These are phyloP conservation scores for Tetragnatha versicolor DNA, from an alignment of 1,140 invertebrate genomes.

Conservation along the genomic window DNA sequence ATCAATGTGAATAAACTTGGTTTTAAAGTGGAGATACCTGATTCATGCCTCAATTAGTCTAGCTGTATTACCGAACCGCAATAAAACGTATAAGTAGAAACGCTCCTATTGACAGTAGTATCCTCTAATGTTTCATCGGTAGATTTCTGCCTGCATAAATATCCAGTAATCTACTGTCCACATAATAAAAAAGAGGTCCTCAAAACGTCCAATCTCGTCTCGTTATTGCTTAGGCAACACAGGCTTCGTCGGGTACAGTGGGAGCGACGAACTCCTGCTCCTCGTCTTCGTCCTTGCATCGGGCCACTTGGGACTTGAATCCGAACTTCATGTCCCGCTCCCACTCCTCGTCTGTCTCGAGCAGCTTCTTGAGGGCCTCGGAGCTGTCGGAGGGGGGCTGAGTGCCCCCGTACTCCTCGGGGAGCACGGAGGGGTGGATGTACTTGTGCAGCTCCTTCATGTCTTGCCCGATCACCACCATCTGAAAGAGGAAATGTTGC, in stretches of 20 bases:
- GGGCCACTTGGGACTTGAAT: background rate
- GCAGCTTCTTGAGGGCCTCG: slow-evolving; percentile 6
- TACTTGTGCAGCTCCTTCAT: slow-evolving; percentile 47
- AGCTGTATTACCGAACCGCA: too few species aligned
- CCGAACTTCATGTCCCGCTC: slow-evolving; percentile 14
- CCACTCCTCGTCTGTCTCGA: slow-evolving; percentile 27
- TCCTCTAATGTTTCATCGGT: too few species aligned
- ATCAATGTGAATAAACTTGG: too few species aligned
- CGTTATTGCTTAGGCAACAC: background rate
- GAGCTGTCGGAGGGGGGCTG: slow-evolving; percentile 35
- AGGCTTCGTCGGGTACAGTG: slow-evolving; percentile 20
- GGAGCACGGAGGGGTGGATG: slow-evolving; percentile 51
- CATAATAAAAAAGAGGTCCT: background rate
- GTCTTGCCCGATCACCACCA: slow-evolving; percentile 41
- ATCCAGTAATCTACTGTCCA: too few species aligned
- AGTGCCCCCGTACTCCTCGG: slow-evolving; percentile 50
- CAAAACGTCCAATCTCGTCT: background rate
- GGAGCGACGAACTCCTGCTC: background rate
- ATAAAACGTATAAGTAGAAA: too few species aligned
- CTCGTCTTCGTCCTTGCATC: slow-evolving; percentile 25
- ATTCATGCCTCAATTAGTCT: too few species aligned
- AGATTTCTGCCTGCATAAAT: too few species aligned
- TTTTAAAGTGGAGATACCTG: too few species aligned
- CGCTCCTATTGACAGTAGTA: too few species aligned
- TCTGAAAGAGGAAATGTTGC: background rate